A percentile compares a stretch with the other conserved stretches of the same genome.
phyloP scores from a whole-genome alignment of 2,797 vertebrate genomes.

The Emys orbicularis region DNA sequence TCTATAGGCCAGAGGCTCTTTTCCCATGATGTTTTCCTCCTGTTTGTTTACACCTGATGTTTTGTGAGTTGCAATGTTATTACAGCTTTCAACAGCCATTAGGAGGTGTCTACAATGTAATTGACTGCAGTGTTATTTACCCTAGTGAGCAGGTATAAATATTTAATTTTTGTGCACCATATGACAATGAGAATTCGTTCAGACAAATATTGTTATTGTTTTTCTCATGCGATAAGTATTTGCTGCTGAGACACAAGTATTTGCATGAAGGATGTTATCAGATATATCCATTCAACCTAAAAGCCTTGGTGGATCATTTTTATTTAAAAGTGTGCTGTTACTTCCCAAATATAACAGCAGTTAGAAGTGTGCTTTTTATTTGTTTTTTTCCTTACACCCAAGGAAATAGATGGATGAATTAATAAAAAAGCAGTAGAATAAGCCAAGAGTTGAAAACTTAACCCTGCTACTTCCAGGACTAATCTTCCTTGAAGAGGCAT shows the following conservation, averaged over 20 bases:
- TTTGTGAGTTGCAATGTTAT: constrained; percentile 76
- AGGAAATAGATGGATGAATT: not conserved
- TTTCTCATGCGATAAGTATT: not conserved
- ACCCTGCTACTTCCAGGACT: not conserved
- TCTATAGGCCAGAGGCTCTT: constrained; percentile 60
- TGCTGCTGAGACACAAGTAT: constrained; percentile 16
- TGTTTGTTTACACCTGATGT: constrained; percentile 74
- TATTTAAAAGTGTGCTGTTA: not conserved
- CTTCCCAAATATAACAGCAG: not conserved
- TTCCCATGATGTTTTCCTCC: constrained; percentile 58
- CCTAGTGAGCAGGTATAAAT: constrained; percentile 75
- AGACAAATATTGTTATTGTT: constrained; percentile 56
- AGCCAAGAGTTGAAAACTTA: not conserved
- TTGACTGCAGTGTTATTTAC: constrained; percentile 78
- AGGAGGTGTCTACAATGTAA: constrained; percentile 72
- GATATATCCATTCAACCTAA: not conserved
- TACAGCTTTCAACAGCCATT: constrained; percentile 75
- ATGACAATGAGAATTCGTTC: constrained; percentile 62
- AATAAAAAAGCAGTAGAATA: not conserved
- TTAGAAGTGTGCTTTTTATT: not conserved
- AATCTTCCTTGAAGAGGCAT: not conserved
- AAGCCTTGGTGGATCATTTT: constrained; percentile 30
- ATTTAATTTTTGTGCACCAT: constrained; percentile 76
- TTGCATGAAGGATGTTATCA: not conserved
- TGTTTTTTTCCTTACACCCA: not conserved